phyloP scores from a whole-genome alignment of 2,888 invertebrate genomes.

The Agrochola circellaris region DNA sequence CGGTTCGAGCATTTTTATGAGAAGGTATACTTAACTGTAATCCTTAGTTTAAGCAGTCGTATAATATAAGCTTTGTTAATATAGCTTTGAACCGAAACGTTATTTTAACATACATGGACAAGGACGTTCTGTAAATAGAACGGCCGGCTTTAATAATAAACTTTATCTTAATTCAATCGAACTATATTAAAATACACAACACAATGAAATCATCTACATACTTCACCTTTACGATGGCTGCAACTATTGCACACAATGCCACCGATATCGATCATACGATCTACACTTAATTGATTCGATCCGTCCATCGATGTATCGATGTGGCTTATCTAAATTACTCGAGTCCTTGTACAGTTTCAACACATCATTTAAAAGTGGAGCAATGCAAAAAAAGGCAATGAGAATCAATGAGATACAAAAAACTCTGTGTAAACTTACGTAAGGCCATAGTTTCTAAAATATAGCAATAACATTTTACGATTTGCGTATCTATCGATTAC shows the following conservation, averaged over 20 bases:
- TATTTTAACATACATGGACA: constrained; percentile 29
- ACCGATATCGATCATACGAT: constrained; percentile 70
- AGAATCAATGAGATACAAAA: constrained; percentile 56
- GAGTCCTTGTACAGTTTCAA: constrained; percentile 80
- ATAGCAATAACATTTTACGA: constrained; percentile 57
- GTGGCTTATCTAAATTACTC: constrained; percentile 79
- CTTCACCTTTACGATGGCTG: constrained; percentile 65
- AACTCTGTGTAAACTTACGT: constrained; percentile 50
- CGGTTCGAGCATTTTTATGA: not conserved
- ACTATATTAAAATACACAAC: constrained; percentile 61
- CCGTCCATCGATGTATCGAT: constrained; percentile 78
- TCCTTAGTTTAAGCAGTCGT: not conserved
- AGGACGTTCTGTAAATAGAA: constrained; percentile 53
- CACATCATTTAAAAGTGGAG: constrained; percentile 72
- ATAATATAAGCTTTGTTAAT: constrained; percentile 5
- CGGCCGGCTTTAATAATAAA: constrained; percentile 44
- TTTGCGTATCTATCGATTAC: constrained; percentile 57
- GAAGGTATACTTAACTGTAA: not conserved
- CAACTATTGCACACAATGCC: constrained; percentile 62
- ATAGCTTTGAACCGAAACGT: constrained; percentile 2
- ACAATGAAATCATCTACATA: constrained; percentile 68
- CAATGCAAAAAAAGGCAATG: constrained; percentile 64
- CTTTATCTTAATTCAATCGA: constrained; percentile 62
- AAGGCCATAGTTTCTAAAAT: constrained; percentile 62
- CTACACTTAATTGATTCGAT: constrained; percentile 80